Evolutionary conservation across 2,888 invertebrate species (phyloP).

Genomic region (Piscicola geometra): DNA sequence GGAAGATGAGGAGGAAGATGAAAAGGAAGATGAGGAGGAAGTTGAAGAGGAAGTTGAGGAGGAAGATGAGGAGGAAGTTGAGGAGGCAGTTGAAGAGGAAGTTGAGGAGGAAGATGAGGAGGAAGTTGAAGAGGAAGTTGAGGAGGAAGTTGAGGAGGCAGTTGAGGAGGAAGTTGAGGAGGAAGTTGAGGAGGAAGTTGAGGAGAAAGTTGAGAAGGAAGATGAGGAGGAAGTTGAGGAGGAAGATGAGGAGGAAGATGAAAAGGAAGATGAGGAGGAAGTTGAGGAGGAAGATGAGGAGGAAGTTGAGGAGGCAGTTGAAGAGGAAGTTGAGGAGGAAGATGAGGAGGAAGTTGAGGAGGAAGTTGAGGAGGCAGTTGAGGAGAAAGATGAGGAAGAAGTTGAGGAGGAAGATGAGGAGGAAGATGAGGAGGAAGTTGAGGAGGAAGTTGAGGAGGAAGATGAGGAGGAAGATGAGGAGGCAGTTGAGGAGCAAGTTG

Average conservation of each 20-base stretch:
- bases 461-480: too few relatives aligned
- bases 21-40: neutral
- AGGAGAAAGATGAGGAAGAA: constrained; percentile 16
- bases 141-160: neutral
- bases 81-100: constrained; percentile 10
- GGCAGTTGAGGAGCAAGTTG: neutral
- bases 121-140: neutral
- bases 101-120: neutral
- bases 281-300: neutral
- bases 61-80: neutral
- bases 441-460: neutral
- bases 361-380: neutral
- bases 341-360: neutral
- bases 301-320: too few relatives aligned
- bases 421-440: constrained; percentile 11
- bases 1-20: neutral
- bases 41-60: too few relatives aligned
- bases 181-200: too few relatives aligned
- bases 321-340: neutral
- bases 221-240: too few relatives aligned
- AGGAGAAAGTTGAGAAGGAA: too few relatives aligned
- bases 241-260: neutral
- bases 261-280: neutral
- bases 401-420: neutral
- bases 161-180: neutral